Evolutionary conservation across 2,888 invertebrate species (phyloP).

Genomic region (Cordilura impudica): DNA sequence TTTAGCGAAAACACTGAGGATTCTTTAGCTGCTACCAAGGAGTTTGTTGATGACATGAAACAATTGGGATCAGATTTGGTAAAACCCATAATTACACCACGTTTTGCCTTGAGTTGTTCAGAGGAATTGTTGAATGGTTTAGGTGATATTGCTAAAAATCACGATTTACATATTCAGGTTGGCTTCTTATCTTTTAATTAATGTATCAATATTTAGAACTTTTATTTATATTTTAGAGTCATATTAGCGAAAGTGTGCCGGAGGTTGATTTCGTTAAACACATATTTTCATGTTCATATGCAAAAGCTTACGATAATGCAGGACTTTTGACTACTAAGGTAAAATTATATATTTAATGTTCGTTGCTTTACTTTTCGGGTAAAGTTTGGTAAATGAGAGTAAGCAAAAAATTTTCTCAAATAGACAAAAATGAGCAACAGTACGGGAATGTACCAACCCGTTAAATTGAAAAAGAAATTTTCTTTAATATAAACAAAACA

Average conservation of each 20-base stretch:
- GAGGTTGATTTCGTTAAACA: constrained; percentile 85
- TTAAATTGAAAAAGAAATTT: too few relatives aligned
- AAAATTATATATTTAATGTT: constrained; percentile 60
- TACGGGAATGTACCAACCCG: too few relatives aligned
- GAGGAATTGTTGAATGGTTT: constrained; percentile 84
- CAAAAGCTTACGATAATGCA: constrained; percentile 86
- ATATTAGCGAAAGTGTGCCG: constrained; percentile 88
- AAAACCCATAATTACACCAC: constrained; percentile 88
- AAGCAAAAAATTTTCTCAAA: too few relatives aligned
- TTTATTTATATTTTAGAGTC: constrained; percentile 83
- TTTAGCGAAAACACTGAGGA: constrained; percentile 82
- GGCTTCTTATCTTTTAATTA: background rate
- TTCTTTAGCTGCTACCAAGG: constrained; percentile 82
- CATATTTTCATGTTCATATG: constrained; percentile 82
- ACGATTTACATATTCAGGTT: constrained; percentile 87
- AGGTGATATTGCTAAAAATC: constrained; percentile 82
- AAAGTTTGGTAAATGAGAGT: too few relatives aligned
- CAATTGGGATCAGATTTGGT: constrained; percentile 81
- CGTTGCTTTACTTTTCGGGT: too few relatives aligned
- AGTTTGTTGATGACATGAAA: constrained; percentile 82
- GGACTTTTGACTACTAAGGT: constrained; percentile 87
- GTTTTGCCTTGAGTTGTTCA: constrained; percentile 90
- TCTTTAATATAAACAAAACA: too few relatives aligned
- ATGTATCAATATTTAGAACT: background rate
- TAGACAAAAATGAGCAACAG: too few relatives aligned